phyloP scores from a whole-genome alignment of 1,140 invertebrate species.

The Coelopa frigida region DNA sequence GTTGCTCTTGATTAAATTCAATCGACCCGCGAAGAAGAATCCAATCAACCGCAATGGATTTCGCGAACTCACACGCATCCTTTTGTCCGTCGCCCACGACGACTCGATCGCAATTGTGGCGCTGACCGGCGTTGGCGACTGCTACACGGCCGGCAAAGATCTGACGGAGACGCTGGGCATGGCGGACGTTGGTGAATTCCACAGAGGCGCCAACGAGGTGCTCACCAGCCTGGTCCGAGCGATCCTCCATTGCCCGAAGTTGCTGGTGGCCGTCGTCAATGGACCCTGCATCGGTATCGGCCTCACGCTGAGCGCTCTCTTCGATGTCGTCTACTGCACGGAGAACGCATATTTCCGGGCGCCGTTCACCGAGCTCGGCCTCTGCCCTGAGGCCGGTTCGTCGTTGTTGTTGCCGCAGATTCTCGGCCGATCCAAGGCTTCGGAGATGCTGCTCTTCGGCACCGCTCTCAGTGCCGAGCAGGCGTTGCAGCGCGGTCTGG shows the following conservation, averaged over 20 bases:
- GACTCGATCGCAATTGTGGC: constrained; percentile 21
- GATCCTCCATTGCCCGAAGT: constrained; percentile 83
- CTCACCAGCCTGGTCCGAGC: constrained; percentile 63
- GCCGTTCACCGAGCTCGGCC: constrained; percentile 73
- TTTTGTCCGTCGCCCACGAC: constrained; percentile 23
- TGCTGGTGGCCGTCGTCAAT: constrained; percentile 83
- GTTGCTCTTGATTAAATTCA: constrained; percentile 56
- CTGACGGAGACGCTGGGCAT: constrained; percentile 43
- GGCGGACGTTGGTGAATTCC: constrained; percentile 17
- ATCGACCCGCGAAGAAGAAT: constrained; percentile 71
- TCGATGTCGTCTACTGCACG: constrained; percentile 84
- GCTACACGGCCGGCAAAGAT: constrained; percentile 85
- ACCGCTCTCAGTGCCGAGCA: constrained; percentile 69
- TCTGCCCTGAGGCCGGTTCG: constrained; percentile 79
- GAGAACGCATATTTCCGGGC: constrained; percentile 76
- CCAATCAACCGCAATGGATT: constrained; percentile 53
- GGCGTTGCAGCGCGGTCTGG: constrained; percentile 63
- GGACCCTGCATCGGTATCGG: constrained; percentile 90
- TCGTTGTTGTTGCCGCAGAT: constrained; percentile 74
- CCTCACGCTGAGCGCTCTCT: constrained; percentile 73
- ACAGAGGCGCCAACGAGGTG: constrained; percentile 26
- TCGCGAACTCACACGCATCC: constrained; percentile 25
- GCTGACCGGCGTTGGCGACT: constrained; percentile 55
- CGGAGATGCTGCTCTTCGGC: constrained; percentile 73
- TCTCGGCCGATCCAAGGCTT: constrained; percentile 68